Evolutionary conservation across 2,888 invertebrate genomes (phyloP).

Genomic region (Nomada fabriciana): DNA sequence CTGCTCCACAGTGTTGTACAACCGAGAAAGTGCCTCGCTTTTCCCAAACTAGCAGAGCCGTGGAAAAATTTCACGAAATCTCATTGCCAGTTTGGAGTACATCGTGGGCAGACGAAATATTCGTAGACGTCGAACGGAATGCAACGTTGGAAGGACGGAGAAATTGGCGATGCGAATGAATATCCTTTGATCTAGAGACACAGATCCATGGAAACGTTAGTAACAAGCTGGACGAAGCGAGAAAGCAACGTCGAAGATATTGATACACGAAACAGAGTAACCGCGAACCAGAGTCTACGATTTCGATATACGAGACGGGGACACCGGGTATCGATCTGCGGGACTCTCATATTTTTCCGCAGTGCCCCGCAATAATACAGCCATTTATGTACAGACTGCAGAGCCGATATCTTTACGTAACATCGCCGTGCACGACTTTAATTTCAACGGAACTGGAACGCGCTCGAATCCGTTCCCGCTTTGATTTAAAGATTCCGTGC

Average conservation of each 20-base stretch:
- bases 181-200: not conserved
- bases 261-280: constrained; percentile 40
- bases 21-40: no score
- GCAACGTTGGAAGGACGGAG: not conserved
- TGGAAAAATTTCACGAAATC: no score
- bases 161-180: constrained; percentile 3
- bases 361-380: constrained; percentile 51
- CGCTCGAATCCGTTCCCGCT: not conserved
- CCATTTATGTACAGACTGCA: constrained; percentile 54
- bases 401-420: constrained; percentile 57
- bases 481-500: not conserved
- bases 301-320: constrained; percentile 57
- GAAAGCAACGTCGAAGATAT: constrained; percentile 29
- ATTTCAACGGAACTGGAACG: constrained; percentile 23
- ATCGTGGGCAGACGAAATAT: no score
- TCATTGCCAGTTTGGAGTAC: no score
- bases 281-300: constrained; percentile 56
- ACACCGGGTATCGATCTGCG: constrained; percentile 49
- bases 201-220: not conserved
- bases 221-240: constrained; percentile 5
- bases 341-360: constrained; percentile 52
- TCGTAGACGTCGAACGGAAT: no score
- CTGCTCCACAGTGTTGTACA: not conserved
- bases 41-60: no score
- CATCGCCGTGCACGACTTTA: constrained; percentile 16